Percentiles rank a stretch among this genome's conserved stretches.
These are phyloP conservation scores for Rhingia rostrata DNA, from an alignment of 2,888 invertebrate genomes.

Conservation along the genomic window DNA sequence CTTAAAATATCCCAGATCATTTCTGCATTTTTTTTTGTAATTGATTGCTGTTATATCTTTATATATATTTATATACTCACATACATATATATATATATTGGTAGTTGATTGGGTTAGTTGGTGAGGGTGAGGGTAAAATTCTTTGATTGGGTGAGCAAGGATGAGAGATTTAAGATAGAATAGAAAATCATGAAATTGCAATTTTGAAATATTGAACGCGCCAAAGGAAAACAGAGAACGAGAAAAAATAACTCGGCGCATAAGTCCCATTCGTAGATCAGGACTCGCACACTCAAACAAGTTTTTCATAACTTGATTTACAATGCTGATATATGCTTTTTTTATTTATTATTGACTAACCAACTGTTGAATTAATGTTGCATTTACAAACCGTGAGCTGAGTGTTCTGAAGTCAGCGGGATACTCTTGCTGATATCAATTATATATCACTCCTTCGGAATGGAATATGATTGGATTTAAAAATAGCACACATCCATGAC, in stretches of 20 bases:
- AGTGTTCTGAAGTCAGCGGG: slow-evolving; percentile 6
- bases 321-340: slow-evolving; percentile 14
- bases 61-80: background rate
- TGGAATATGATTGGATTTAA: background rate
- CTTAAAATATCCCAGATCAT: slow-evolving; percentile 58
- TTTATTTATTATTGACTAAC: slow-evolving; percentile 23
- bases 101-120: slow-evolving; percentile 40
- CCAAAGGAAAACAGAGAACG: slow-evolving; percentile 1
- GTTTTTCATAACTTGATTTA: slow-evolving; percentile 42
- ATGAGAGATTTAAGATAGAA: slow-evolving; percentile 43
- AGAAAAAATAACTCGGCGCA: slow-evolving; percentile 4
- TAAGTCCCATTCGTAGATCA: background rate
- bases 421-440: background rate
- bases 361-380: slow-evolving; percentile 11
- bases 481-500: background rate
- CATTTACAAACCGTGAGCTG: background rate
- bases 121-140: slow-evolving; percentile 42
- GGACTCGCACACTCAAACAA: slow-evolving; percentile 4
- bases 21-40: slow-evolving; percentile 50
- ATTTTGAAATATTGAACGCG: slow-evolving; percentile 43
- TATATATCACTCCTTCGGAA: background rate
- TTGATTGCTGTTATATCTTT: slow-evolving; percentile 56
- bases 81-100: background rate
- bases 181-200: slow-evolving; percentile 46
- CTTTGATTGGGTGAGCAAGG: slow-evolving; percentile 38